phyloP scores from a whole-genome alignment of 1,140 invertebrate species.

The Drosophila pallidifrons region DNA sequence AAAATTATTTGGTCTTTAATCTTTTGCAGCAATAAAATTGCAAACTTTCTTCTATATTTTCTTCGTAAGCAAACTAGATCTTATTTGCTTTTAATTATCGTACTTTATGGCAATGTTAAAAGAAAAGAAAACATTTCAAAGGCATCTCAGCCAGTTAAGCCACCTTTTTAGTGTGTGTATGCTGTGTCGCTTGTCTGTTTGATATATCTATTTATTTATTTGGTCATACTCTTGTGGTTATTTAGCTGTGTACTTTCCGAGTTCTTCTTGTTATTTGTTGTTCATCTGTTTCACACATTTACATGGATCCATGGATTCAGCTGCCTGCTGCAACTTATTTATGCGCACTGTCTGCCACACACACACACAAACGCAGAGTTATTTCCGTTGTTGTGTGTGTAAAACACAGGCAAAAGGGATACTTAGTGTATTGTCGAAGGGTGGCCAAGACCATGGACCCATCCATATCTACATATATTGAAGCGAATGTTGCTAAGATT shows the following conservation, averaged over 20 bases:
- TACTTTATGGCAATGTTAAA: too few species aligned
- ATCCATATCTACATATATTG: neutral
- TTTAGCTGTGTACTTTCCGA: conserved; percentile 16
- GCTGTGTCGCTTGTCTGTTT: neutral
- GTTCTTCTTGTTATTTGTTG: conserved; percentile 19
- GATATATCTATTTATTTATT: conserved; percentile 18
- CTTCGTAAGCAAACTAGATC: too few species aligned
- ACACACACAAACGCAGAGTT: neutral
- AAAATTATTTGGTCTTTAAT: too few species aligned
- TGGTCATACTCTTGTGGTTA: conserved; percentile 15
- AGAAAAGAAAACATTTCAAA: too few species aligned
- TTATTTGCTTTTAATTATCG: too few species aligned
- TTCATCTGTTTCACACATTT: conserved; percentile 38
- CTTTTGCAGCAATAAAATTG: too few species aligned
- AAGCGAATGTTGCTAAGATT: neutral
- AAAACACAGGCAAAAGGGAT: neutral
- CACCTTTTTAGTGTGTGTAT: neutral
- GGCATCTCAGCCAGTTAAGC: too few species aligned
- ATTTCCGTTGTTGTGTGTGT: conserved; percentile 12
- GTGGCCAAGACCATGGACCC: neutral
- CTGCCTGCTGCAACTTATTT: conserved; percentile 22
- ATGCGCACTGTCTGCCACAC: conserved; percentile 20
- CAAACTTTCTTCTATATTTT: too few species aligned
- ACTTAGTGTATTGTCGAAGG: neutral
- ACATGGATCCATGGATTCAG: conserved; percentile 25